Base-by-base conservation (phyloP, 2,113 vertebrate genomes). In the Pavo muticus region DNA sequence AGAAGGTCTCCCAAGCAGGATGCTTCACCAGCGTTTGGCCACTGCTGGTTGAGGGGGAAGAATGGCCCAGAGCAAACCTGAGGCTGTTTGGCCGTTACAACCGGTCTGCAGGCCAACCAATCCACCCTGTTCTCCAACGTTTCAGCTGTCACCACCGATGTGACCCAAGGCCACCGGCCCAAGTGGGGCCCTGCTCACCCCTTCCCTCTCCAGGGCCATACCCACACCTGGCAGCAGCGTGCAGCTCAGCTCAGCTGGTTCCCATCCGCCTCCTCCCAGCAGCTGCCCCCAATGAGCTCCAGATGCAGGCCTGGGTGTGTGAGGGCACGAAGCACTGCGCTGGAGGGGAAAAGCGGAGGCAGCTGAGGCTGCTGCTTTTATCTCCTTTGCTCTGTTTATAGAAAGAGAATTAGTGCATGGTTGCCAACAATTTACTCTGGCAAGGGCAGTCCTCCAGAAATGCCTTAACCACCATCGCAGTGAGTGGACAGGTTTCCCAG, bases 211-310 rank as follows among this genome's bases (percentile, higher is more conserved):
- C 2, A 48, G 52, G 54, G 54, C 73, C 83, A 21, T 0, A 20
- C 56, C 54, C 0, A 2, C 59, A 56, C 45, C 87, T 45, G 79
- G 79, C 17, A 1, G 84, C 79, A 16, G 68, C 1, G 2, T 45
- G 56, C 67, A 83, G 68, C 47, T 47, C 90, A 39, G 29, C 65
- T 84, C 94, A 90, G 91, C 91, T 84, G 84, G 37, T 90, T 91
- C 83, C 69, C 91, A 84, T 84, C 74, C 57, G 17, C 3, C 0
- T 69, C 64, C 74, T 70, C 24, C 27, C 75, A 45, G 68, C 95
- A 93, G 89, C 96, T 72, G 95, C 37, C 69, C 83, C 54, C 85
- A 48, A 78, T 63, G 85, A 90, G 69, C 92, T 95, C 96, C 96
- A 97, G 96, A 94, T 97, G 96, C 17, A 2, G 76, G 65, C 7